Evolutionary conservation across 2,113 vertebrate species (phyloP).

Genomic region (Cephalopterus ornatus): DNA sequence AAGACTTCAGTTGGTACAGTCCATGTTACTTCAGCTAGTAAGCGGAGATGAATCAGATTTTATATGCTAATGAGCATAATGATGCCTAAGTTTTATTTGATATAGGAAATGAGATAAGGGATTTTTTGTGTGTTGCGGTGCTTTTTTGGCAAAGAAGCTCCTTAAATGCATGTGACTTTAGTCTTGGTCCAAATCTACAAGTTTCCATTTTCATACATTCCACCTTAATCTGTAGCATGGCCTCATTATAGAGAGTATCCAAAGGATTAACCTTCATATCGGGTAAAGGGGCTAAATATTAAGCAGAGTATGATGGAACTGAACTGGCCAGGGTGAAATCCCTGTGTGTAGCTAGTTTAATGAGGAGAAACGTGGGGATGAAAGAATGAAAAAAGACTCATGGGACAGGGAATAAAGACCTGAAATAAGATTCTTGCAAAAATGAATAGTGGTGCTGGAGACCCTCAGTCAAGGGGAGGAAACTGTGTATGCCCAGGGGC

Average conservation of each 20-base stretch:
- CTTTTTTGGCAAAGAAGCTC: neutral
- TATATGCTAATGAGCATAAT: neutral
- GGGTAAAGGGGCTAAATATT: neutral
- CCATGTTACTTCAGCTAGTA: neutral
- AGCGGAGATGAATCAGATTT: neutral
- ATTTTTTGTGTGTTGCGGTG: fast-evolving
- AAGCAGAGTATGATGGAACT: neutral
- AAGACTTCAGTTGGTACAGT: neutral
- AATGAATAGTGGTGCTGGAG: neutral
- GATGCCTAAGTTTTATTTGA: neutral
- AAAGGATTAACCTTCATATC: neutral
- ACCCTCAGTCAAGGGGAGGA: neutral
- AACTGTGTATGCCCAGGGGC: neutral
- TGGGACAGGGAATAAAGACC: neutral
- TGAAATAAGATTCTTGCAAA: neutral
- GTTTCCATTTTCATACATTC: neutral
- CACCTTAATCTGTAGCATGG: neutral
- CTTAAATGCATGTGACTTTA: neutral
- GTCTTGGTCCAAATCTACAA: neutral
- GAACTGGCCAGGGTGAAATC: neutral
- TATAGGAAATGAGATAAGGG: neutral
- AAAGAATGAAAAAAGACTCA: neutral
- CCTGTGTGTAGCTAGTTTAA: neutral
- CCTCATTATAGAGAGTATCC: neutral
- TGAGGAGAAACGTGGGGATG: neutral